These are phyloP conservation scores for Prionailurus viverrinus DNA, from an alignment of 2,113 vertebrate genomes.

Conservation along the genomic window DNA sequence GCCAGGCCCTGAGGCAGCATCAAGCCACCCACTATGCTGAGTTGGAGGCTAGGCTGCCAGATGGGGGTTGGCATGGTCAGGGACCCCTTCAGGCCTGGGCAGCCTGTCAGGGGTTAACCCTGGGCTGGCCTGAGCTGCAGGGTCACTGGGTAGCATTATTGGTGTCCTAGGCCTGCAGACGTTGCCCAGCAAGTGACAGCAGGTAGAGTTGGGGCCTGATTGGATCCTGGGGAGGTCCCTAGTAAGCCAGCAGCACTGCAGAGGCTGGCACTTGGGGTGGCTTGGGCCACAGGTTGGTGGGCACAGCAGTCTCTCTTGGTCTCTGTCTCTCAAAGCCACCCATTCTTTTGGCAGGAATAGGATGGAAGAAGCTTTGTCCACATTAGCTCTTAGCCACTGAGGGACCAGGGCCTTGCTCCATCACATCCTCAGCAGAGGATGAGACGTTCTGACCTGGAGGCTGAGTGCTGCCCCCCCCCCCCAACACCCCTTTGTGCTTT, in stretches of 20 bases:
- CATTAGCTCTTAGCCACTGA: not conserved
- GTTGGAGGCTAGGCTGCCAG: not conserved
- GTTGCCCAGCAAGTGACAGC: not conserved
- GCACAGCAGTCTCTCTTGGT: not conserved
- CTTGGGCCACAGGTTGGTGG: not conserved
- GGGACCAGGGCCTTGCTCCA: not conserved
- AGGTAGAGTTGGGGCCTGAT: not conserved
- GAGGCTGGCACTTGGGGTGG: not conserved
- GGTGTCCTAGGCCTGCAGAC: not conserved
- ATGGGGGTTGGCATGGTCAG: not conserved
- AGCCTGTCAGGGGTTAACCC: not conserved
- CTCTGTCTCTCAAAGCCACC: slow-evolving; percentile 2
- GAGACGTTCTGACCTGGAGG: not conserved
- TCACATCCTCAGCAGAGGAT: not conserved
- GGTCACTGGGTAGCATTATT: not conserved
- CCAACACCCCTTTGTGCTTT: not conserved
- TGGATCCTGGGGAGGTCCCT: not conserved
- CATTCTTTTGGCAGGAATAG: not conserved
- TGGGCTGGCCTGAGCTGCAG: not conserved
- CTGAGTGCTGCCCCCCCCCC: not conserved
- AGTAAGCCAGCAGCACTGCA: not conserved
- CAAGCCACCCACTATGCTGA: not conserved
- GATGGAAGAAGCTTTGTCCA: not conserved
- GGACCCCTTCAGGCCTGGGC: not conserved
- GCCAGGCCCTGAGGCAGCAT: not conserved